Evolutionary conservation across 2,113 vertebrate species (phyloP).

Genomic region (Oriolus oriolus): DNA sequence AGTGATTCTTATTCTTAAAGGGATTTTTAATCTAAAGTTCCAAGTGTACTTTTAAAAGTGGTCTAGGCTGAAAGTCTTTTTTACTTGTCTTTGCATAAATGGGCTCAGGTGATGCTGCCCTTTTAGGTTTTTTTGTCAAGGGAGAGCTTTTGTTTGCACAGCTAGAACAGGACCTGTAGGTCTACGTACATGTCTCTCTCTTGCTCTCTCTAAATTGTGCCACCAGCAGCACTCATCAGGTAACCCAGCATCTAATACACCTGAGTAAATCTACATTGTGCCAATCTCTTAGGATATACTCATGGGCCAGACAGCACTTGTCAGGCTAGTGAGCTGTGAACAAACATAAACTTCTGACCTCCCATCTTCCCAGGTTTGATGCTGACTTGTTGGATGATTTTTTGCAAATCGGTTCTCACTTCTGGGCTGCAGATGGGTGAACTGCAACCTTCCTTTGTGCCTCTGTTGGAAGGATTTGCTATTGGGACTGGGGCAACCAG

Average conservation of each 20-base stretch:
- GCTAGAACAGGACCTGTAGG: not conserved
- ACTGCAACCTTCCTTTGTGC: not conserved
- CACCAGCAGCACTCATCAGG: not conserved
- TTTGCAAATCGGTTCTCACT: rapidly evolving
- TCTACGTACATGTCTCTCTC: not conserved
- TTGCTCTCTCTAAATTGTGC: not conserved
- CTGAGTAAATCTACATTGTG: not conserved
- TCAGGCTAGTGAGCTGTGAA: not conserved
- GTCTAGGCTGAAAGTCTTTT: not conserved
- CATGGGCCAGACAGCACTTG: not conserved
- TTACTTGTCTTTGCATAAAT: not conserved
- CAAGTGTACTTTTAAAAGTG: not conserved
- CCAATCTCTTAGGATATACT: not conserved
- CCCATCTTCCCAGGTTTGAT: not conserved
- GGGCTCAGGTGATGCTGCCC: not conserved
- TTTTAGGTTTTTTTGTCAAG: not conserved
- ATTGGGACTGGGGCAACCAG: not conserved
- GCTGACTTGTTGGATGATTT: not conserved
- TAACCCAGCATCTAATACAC: not conserved
- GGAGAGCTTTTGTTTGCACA: not conserved
- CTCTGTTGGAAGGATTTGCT: not conserved
- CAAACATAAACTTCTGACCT: not conserved
- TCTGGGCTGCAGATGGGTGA: not conserved
- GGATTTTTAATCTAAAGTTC: not conserved
- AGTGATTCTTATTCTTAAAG: not conserved